Evolutionary conservation across 2,113 vertebrate genomes (phyloP).

Genomic region (Lipophrys pholis): DNA sequence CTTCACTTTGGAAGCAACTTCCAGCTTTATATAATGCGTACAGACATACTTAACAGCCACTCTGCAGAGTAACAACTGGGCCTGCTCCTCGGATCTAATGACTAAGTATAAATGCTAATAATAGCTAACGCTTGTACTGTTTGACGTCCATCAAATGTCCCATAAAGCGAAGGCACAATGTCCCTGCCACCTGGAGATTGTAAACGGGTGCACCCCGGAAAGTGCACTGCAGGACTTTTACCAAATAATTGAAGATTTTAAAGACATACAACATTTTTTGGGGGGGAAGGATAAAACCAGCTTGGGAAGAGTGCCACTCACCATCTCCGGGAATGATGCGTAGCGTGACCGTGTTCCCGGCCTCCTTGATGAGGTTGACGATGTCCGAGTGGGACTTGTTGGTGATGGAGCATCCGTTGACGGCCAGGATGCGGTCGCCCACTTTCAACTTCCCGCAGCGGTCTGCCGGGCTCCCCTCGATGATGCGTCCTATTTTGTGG

Average conservation of each 20-base stretch:
- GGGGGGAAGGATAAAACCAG: neutral
- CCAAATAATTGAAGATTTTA: neutral
- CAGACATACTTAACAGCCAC: conserved; percentile 6
- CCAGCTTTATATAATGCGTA: conserved; percentile 7
- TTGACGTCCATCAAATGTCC: neutral
- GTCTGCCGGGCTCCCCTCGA: conserved; percentile 98
- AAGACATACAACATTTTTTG: neutral
- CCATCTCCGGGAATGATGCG: conserved; percentile 99
- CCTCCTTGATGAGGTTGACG: conserved; percentile 99
- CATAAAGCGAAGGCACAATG: neutral
- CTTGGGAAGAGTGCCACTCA: conserved; percentile 74
- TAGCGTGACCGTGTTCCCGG: conserved; percentile 97
- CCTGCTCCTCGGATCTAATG: conserved; percentile 3
- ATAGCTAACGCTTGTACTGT: neutral
- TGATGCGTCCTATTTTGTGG: conserved; percentile 99
- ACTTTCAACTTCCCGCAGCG: conserved; percentile 99
- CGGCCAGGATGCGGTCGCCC: conserved; percentile 98
- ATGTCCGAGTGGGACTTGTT: conserved; percentile 99
- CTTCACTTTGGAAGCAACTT: conserved; percentile 37
- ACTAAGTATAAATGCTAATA: neutral
- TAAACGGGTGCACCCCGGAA: no score
- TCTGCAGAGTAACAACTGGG: neutral
- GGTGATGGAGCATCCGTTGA: conserved; percentile 98
- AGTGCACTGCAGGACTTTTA: neutral
- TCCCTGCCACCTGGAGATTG: neutral